Conservation (phyloP, 1,140 invertebrate species). For the Tenebrio molitor region DNA sequence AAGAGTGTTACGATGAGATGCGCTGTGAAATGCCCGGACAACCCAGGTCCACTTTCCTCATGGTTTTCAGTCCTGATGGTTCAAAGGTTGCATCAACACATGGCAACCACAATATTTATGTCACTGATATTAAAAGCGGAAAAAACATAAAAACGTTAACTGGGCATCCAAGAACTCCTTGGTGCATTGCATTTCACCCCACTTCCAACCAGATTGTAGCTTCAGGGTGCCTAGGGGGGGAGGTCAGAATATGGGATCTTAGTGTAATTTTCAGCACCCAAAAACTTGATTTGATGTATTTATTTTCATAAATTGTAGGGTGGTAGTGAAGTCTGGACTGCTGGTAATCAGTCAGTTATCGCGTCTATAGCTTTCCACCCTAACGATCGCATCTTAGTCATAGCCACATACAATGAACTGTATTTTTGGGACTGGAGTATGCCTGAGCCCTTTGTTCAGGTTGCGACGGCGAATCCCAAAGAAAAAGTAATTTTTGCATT, state of each 20-base stretch:
- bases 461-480: constrained; percentile 76
- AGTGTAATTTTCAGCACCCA: constrained; percentile 73
- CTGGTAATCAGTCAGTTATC: constrained; percentile 80
- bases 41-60: constrained; percentile 84
- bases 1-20: constrained; percentile 68
- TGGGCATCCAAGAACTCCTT: constrained; percentile 91
- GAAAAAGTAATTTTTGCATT: constrained; percentile 76
- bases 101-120: constrained; percentile 93
- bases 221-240: constrained; percentile 89
- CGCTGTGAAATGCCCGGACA: constrained; percentile 81
- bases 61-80: constrained; percentile 89
- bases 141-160: constrained; percentile 83
- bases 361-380: constrained; percentile 92
- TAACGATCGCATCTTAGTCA: constrained; percentile 83
- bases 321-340: constrained; percentile 87
- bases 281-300: constrained; percentile 10
- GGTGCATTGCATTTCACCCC: constrained; percentile 93
- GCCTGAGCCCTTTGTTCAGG: constrained; percentile 81
- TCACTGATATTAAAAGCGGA: constrained; percentile 85
- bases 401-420: constrained; percentile 87
- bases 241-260: constrained; percentile 93
- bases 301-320: constrained; percentile 71
- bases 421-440: constrained; percentile 94
- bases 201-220: constrained; percentile 87
- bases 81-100: constrained; percentile 90